Evolutionary conservation across 2,113 vertebrate genomes (phyloP), one percentile per base, ranked within the genome.

Genomic region (Bombycilla garrulus): DNA sequence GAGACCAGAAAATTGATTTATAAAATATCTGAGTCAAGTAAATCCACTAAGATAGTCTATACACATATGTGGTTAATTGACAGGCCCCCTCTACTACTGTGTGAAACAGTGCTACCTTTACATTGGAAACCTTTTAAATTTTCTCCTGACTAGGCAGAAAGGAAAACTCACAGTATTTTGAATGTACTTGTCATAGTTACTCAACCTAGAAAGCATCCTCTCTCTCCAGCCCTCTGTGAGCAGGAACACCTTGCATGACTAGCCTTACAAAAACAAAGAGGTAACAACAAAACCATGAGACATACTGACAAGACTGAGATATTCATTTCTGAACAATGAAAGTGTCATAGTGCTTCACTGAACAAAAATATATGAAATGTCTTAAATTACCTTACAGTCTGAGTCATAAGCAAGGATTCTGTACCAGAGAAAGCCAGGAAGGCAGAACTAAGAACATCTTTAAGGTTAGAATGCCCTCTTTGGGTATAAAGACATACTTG

Each of bases 381-480:
- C 86, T 94, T 70, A 93, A 93, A 95, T 88, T 84, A 92, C 61
- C 74, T 69, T 78, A 48, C 82, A 91, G 64, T 48, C 71, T 74
- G 66, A 95, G n/a, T 38, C 42, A 89, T 29, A 77, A 87, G 60
- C 67, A 89, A 93, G 76, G 60, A 74, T 29, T 85, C 48, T n/a
- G 33, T 45, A 69, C 19, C 62, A 80, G 28, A 94, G 64, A 84
- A 93, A 94, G 50, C 20, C 31, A 69, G 5, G 5, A 31, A 40
- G 40, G 48, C 14, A 81, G 71, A 90, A 78, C 28, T 69, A 89
- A 61, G 35, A 71, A 70, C 78, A 97, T 96, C 79, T 93, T 88
- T 96, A 86, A 96, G 90, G 93, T 96, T 97, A 97, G 94, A 96
- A 97, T 96, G 98, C 98, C 98, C 98, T 97, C 98, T 98, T 97